Base-by-base conservation (phyloP, 35 echinoderm and acorn worm genomes). In the Strongylocentrotus purpuratus region DNA sequence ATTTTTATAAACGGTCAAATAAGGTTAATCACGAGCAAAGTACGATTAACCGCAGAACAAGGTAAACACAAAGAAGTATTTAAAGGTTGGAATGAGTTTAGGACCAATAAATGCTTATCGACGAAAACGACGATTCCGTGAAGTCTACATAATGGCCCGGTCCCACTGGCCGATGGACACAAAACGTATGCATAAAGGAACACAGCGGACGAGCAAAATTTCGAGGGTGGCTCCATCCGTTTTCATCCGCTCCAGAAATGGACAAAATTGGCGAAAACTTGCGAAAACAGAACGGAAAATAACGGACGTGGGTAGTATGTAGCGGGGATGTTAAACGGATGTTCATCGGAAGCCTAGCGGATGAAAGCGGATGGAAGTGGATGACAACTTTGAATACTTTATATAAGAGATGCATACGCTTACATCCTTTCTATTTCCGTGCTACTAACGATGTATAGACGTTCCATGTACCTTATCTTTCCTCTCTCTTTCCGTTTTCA, bases 341-440 rank as follows among this genome's bases (percentile, higher is more conserved):
- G 85, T 86, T 86, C 85, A 32, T 86, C 85, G 85, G 85, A 86
- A 86, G 85, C 85, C 85, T 86, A 86, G 85, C 32, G 85, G 85
- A 86, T 86, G 85, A 86, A 86, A 86, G 85, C 85, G 85, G 85
- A 86, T 86, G 85, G 85, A 86, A 86, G 85, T 86, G 85, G 85
- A 86, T 86, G 85, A 86, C 85, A 86, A n/a, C n/a, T 88, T 46
- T 88, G 87, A 88, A 88, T 88, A 88, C 87, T 88, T 88, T 88
- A 88, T 88, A 33, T 88, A 88, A 14, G 87, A 88, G 87, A 88
- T 88, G 87, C 87, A 41, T 35, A 88, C 87, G 32, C 87, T 88
- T 33, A 88, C 87, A 88, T 88, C 87, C 87, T 88, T 88, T 88
- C 87, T 88, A 88, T 88, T 88, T 88, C 87, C 87, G 87, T 88